phyloP scores from a whole-genome alignment of 1,140 invertebrate species.

The Gonioctena quinquepunctata region DNA sequence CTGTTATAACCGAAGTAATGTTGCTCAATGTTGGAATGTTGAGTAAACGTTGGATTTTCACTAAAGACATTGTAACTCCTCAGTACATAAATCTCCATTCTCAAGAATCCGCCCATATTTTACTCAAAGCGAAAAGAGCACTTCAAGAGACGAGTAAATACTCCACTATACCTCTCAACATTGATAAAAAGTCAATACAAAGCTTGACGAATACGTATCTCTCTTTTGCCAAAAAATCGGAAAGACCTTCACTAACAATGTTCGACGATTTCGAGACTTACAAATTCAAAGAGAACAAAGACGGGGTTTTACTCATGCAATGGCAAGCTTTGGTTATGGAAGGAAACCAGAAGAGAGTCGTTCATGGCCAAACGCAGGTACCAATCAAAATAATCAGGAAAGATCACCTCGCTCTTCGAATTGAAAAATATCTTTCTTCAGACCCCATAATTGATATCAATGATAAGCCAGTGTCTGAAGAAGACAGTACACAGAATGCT shows the following conservation, averaged over 20 bases:
- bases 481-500: slow-evolving; percentile 17
- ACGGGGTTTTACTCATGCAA: slow-evolving; percentile 58
- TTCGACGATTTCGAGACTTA: slow-evolving; percentile 34
- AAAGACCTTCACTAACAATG: slow-evolving; percentile 42
- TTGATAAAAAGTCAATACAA: slow-evolving; percentile 33
- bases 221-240: slow-evolving; percentile 46
- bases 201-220: slow-evolving; percentile 42
- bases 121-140: slow-evolving; percentile 57
- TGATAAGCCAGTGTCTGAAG: slow-evolving; percentile 16
- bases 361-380: slow-evolving; percentile 60
- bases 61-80: slow-evolving; percentile 51
- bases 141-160: slow-evolving; percentile 39
- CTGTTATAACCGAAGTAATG: slow-evolving; percentile 63
- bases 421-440: slow-evolving; percentile 27
- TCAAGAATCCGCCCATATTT: slow-evolving; percentile 60
- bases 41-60: slow-evolving; percentile 61
- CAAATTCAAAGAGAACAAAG: slow-evolving; percentile 31
- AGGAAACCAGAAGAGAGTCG: slow-evolving; percentile 51
- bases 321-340: slow-evolving; percentile 59
- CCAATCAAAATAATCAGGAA: slow-evolving; percentile 44
- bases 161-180: slow-evolving; percentile 53
- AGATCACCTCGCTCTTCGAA: slow-evolving; percentile 19
- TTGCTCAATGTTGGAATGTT: slow-evolving; percentile 63
- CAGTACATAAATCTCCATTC: slow-evolving; percentile 56
- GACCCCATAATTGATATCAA: slow-evolving; percentile 32